These are phyloP conservation scores for Hafferia zeledoni DNA, from an alignment of 2,797 vertebrate species.

Conservation along the genomic window DNA sequence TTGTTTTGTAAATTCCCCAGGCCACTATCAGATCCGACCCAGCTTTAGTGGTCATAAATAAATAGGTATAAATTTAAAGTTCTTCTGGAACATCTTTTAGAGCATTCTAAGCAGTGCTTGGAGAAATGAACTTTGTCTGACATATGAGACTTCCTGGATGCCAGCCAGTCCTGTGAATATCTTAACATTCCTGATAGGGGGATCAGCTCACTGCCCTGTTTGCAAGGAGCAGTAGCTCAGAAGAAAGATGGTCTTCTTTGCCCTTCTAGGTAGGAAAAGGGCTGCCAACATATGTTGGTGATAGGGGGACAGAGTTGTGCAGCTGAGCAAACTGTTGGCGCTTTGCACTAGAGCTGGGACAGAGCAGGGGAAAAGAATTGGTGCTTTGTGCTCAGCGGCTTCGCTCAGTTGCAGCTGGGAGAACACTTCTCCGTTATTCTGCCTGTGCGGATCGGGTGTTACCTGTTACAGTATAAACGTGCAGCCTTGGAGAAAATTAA, in stretches of 20 bases:
- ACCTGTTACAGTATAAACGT: background rate
- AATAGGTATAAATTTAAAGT: background rate
- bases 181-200: background rate
- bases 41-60: background rate
- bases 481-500: background rate
- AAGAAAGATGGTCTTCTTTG: background rate
- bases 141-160: background rate
- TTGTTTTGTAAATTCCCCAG: background rate
- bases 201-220: background rate
- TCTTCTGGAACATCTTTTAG: background rate
- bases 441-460: background rate
- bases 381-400: background rate
- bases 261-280: background rate
- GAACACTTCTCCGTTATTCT: background rate
- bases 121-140: background rate
- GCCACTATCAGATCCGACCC: background rate
- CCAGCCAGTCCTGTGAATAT: background rate
- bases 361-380: background rate
- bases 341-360: background rate
- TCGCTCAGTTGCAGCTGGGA: background rate
- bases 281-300: accelerated
- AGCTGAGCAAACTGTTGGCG: accelerated
- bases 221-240: background rate
- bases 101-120: background rate
- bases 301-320: background rate